Evolutionary conservation across 2,888 invertebrate genomes (phyloP).

Genomic region (Hirudinaria manillensis): DNA sequence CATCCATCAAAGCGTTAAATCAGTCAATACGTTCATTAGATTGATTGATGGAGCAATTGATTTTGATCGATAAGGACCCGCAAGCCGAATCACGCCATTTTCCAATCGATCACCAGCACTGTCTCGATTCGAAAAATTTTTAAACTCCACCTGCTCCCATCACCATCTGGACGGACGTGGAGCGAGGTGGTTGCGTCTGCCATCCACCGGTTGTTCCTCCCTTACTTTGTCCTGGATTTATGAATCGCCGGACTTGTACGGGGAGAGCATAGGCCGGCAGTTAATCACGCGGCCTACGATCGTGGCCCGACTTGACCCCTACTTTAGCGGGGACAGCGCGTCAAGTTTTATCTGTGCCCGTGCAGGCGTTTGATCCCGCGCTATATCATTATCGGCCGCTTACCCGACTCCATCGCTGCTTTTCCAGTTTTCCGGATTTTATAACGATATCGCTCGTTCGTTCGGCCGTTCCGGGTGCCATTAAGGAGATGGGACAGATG

Average conservation of each 20-base stretch:
- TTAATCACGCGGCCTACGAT: background rate
- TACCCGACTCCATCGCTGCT: background rate
- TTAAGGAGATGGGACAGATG: no score
- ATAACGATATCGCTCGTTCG: conserved; percentile 1
- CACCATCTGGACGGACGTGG: background rate
- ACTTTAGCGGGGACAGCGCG: conserved; percentile 18
- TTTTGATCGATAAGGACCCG: conserved; percentile 16
- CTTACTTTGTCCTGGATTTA: no score
- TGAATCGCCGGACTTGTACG: background rate
- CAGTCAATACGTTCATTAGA: conserved; percentile 19
- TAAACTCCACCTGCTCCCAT: background rate
- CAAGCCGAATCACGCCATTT: conserved; percentile 12
- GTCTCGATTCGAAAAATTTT: background rate
- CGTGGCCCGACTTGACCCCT: conserved; percentile 16
- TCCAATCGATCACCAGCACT: conserved; percentile 5
- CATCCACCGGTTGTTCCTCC: no score
- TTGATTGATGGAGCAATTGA: conserved; percentile 16
- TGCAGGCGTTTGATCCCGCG: conserved; percentile 16
- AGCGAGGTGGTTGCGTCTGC: no score
- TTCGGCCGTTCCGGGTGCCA: background rate
- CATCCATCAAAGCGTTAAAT: conserved; percentile 19
- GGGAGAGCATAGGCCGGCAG: background rate
- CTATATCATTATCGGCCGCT: conserved; percentile 11
- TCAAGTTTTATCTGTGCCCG: conserved; percentile 14
- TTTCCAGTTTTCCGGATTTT: background rate